phyloP scores from a whole-genome alignment of 2,888 invertebrate genomes.

The Yponomeuta cagnagella region DNA sequence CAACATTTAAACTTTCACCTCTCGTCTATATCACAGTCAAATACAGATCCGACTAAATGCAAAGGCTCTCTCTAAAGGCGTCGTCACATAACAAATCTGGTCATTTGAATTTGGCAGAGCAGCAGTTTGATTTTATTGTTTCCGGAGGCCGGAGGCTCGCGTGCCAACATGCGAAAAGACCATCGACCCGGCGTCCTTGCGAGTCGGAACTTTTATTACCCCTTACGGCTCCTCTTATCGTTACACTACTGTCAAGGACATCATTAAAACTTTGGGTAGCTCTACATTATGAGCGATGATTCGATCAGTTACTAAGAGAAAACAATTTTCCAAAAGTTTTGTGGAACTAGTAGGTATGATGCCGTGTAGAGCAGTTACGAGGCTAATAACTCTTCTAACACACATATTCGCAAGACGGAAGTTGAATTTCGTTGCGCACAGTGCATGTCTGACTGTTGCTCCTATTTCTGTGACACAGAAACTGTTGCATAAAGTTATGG shows the following conservation, averaged over 20 bases:
- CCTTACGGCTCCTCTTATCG: constrained; percentile 4
- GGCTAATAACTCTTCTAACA: not conserved
- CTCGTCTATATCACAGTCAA: not conserved
- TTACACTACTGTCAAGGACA: not conserved
- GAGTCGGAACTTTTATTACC: constrained; percentile 29
- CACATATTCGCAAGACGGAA: not conserved
- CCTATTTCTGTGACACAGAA: not conserved
- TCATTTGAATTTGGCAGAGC: constrained; percentile 23
- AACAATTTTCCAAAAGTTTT: not conserved
- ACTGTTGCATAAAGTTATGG: constrained; percentile 2
- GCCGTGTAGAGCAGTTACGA: not conserved
- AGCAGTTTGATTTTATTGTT: constrained; percentile 29
- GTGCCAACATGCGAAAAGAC: constrained; percentile 40
- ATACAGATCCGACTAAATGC: not conserved
- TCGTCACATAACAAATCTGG: constrained; percentile 2
- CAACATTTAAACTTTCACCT: constrained; percentile 12
- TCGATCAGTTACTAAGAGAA: not conserved
- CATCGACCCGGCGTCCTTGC: constrained; percentile 38
- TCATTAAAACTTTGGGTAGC: not conserved
- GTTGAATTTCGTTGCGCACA: not conserved
- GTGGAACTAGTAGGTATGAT: not conserved
- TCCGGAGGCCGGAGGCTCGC: constrained; percentile 35
- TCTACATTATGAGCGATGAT: not conserved
- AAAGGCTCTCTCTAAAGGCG: not conserved
- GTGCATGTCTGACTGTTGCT: not conserved